phyloP scores from a whole-genome alignment of 2,797 vertebrate genomes.

The Morelia viridis region DNA sequence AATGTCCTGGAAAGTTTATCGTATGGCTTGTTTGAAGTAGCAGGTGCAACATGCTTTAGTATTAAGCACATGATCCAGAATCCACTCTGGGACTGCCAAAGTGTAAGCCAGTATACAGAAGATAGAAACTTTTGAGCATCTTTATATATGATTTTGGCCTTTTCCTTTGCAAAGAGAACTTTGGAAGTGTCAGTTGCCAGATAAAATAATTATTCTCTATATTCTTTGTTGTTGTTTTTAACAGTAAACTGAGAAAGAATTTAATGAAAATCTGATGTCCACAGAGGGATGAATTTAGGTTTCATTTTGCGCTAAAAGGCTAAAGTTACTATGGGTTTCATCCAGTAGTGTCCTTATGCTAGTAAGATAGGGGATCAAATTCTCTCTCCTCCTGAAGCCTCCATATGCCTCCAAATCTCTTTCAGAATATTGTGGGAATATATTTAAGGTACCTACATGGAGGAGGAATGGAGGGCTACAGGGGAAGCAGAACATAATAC shows the following conservation, averaged over 20 bases:
- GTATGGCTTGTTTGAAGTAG: neutral
- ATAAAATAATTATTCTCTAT: neutral
- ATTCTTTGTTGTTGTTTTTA: neutral
- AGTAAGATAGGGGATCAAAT: neutral
- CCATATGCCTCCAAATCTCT: neutral
- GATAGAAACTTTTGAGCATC: neutral
- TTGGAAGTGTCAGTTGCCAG: neutral
- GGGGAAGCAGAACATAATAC: neutral
- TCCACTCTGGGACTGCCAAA: neutral
- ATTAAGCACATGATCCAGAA: neutral
- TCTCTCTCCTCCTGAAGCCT: neutral
- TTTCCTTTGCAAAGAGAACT: conserved; percentile 17
- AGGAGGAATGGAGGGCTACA: neutral
- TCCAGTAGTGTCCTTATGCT: neutral
- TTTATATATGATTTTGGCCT: neutral
- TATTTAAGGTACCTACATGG: neutral
- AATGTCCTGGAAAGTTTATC: neutral
- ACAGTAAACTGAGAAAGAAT: neutral
- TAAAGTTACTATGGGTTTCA: neutral
- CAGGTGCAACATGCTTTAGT: conserved; percentile 7
- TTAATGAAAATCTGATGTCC: neutral
- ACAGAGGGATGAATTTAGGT: neutral
- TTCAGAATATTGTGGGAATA: neutral
- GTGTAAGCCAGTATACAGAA: neutral
- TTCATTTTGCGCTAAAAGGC: neutral